phyloP scores from a whole-genome alignment of 2,797 vertebrate species.

The Notolabrus celidotus region DNA sequence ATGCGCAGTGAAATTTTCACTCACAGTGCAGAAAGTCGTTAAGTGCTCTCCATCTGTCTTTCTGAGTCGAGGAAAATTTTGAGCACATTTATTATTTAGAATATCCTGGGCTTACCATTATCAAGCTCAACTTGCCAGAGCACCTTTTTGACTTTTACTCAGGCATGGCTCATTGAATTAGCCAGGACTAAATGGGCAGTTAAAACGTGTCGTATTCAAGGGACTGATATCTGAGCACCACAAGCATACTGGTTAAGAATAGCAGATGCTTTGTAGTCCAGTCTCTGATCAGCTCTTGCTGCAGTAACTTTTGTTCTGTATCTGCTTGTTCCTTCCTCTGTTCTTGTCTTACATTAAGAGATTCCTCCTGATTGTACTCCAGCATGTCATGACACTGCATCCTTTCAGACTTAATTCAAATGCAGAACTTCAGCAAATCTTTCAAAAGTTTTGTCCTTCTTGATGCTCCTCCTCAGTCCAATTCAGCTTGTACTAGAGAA shows the following conservation, averaged over 20 bases:
- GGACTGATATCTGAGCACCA: conserved; percentile 47
- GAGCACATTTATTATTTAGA: conserved; percentile 86
- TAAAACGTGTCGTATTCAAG: conserved; percentile 55
- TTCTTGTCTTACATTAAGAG: conserved; percentile 13
- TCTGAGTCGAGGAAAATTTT: conserved; percentile 79
- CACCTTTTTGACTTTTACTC: conserved; percentile 74
- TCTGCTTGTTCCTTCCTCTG: conserved; percentile 8
- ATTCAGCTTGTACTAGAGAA: background rate
- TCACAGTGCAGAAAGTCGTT: conserved; percentile 83
- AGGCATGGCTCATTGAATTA: conserved; percentile 73
- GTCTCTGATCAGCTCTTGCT: conserved; percentile 35
- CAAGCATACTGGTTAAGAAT: conserved; percentile 17
- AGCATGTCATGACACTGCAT: too few relatives aligned
- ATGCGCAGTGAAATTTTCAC: conserved; percentile 85
- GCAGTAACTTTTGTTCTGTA: conserved; percentile 5
- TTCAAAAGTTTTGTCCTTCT: conserved; percentile 7
- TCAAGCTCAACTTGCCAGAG: conserved; percentile 68
- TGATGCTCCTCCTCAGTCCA: conserved; percentile 8
- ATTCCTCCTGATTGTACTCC: background rate
- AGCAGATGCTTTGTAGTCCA: conserved; percentile 16
- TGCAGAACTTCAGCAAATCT: background rate
- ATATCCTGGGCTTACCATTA: conserved; percentile 74
- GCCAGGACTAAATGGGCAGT: conserved; percentile 62
- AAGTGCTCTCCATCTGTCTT: conserved; percentile 89
- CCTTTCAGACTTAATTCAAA: conserved; percentile 5